Percentiles rank a stretch among this genome's conserved stretches.
Conservation (phyloP, 2,797 vertebrate genomes). For the Champsocephalus gunnari region DNA sequence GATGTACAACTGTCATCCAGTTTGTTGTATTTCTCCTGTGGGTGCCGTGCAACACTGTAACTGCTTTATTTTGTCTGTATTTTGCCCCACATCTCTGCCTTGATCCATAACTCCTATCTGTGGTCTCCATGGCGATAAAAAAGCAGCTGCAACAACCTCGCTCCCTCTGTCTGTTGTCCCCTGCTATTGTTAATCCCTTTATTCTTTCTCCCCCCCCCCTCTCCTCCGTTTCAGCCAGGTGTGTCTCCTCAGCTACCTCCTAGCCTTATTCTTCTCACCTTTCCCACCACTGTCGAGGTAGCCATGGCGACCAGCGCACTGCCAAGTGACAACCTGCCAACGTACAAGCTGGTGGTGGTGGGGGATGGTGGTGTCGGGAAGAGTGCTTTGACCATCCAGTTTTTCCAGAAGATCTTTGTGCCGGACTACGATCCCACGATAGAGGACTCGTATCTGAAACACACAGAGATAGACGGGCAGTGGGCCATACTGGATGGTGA, state of each 20-base stretch:
- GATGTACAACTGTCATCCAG: neutral
- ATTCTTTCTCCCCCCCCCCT: neutral
- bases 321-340: constrained; percentile 98
- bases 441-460: constrained; percentile 99
- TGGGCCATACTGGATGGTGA: constrained; percentile 99
- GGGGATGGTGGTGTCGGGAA: constrained; percentile 98
- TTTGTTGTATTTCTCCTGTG: neutral
- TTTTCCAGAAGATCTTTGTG: constrained; percentile 99
- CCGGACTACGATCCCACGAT: constrained; percentile 99
- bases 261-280: constrained; percentile 60
- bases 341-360: constrained; percentile 98
- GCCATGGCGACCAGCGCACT: constrained; percentile 96
- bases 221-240: constrained; percentile 56
- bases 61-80: neutral
- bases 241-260: constrained; percentile 60
- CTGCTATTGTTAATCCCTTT: constrained; percentile 18
- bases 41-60: neutral
- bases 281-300: constrained; percentile 54
- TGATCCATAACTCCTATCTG: constrained; percentile 40
- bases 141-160: constrained; percentile 51
- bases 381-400: constrained; percentile 98
- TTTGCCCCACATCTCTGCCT: constrained; percentile 27
- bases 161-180: constrained; percentile 18
- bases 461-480: constrained; percentile 98
- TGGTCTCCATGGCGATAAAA: constrained; percentile 66